Base-by-base conservation (phyloP, 30 jellyfish, hydroid and myxozoan genomes). In the Aurelia aurita complex sp. Pacific region DNA sequence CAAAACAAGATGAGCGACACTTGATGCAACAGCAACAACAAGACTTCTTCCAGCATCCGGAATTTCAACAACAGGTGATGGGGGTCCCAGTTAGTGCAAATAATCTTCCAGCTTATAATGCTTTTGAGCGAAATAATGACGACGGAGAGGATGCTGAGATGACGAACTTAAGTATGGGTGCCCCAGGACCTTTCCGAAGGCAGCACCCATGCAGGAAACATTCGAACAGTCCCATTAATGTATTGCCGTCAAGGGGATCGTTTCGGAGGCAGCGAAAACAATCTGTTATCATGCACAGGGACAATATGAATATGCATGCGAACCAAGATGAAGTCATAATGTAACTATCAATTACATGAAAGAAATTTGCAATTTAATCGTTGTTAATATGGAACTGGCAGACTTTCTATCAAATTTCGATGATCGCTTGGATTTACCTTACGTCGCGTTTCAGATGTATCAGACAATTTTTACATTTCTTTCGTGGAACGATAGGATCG, bases 201-300 rank as follows among this genome's bases (percentile, higher is more conserved):
- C 97, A 89, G 76, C 94, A 89, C 35, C 77, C 97, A n/a, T 82
- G 81, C 70, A 90, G 97, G 34, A 89, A 89, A 67, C 90, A 82
- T 33, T 81, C 97, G 54, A 89, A 89, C 87, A 89, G 97, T 71
- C 97, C 97, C n/a, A 89, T 89, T 13, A 84, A 84, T 65, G 82
- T 74, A 8, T 69, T 74, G 10, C 87, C 79, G 1, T 60, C 84
- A 17, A 78, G 87, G 71, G 85, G 84, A 9, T 84, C 93, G 14
- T 73, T 74, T 1, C 75, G 85, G 64, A 57, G 87, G 54, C 93
- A 84, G 16, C 77, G 93, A 51, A 84, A 84, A 43, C 91, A 82
- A 61, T 84, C 93, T 0, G 55, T 84, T 32, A 84, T 84, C 1
- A 51, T 67, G 79, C 81, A 84, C 71, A 74, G 82, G 32, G 82